phyloP scores from a whole-genome alignment of 2,888 invertebrate genomes.

The Nebria brevicollis region DNA sequence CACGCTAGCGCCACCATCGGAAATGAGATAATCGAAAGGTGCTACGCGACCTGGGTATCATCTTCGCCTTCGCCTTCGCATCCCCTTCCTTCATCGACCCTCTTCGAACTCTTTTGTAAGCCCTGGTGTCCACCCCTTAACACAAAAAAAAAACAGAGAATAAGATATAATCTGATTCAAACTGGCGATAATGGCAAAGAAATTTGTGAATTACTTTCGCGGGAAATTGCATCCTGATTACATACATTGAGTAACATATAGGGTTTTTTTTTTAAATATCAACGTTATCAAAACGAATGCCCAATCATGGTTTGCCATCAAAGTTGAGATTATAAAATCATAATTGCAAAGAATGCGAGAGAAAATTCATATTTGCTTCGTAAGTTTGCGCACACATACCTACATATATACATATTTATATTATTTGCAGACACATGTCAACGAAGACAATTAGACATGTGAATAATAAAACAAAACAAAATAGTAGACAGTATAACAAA shows the following conservation, averaged over 20 bases:
- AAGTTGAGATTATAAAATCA: no score
- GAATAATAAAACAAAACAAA: not conserved
- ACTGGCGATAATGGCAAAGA: not conserved
- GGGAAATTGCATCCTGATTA: not conserved
- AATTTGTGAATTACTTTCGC: not conserved
- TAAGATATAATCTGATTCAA: not conserved
- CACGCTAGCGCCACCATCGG: conserved; percentile 59
- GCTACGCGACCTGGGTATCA: conserved; percentile 56
- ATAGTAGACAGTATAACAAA: not conserved
- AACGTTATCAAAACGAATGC: no score
- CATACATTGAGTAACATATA: no score
- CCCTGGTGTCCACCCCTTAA: not conserved
- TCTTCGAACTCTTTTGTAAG: conserved; percentile 6
- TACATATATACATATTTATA: conserved; percentile 7
- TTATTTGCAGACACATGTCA: not conserved
- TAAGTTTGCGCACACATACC: not conserved
- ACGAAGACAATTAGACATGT: not conserved
- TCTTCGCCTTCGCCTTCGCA: conserved; percentile 46
- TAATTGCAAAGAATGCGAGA: no score
- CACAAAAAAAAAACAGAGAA: not conserved
- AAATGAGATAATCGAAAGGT: conserved; percentile 61
- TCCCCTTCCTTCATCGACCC: conserved; percentile 12
- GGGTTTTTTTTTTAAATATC: no score
- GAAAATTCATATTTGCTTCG: no score
- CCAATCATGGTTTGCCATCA: no score